These are phyloP conservation scores for Sesamia inferens DNA, from an alignment of 2,888 invertebrate species.

Conservation along the genomic window DNA sequence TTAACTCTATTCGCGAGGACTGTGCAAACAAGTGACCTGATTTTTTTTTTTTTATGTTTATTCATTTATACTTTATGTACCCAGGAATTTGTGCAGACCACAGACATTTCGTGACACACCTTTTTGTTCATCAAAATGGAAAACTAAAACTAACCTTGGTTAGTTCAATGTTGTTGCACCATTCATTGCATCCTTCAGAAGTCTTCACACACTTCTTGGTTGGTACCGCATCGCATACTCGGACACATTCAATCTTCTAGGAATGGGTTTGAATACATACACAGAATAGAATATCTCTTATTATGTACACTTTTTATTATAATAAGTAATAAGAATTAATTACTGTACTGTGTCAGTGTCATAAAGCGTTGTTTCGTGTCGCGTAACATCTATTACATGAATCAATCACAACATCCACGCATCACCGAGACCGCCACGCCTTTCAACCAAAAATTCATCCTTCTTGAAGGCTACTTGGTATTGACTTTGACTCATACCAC, in stretches of 20 bases:
- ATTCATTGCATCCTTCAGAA: too few species aligned
- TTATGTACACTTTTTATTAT: too few species aligned
- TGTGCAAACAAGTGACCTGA: slow-evolving; percentile 7
- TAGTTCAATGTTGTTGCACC: too few species aligned
- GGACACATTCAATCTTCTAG: too few species aligned
- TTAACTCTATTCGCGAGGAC: slow-evolving; percentile 30
- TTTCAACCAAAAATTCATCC: neutral
- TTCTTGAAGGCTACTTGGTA: neutral
- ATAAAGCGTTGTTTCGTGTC: neutral
- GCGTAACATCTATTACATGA: neutral
- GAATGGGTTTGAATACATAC: too few species aligned
- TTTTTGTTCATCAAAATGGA: neutral
- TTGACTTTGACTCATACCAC: neutral
- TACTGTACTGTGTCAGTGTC: too few species aligned
- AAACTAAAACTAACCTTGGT: neutral
- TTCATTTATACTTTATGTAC: neutral
- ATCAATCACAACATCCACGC: too few species aligned
- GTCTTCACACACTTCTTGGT: too few species aligned
- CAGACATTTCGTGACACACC: neutral
- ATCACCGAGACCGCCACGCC: neutral
- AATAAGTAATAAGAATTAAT: too few species aligned
- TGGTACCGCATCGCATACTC: too few species aligned
- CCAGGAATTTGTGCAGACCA: neutral
- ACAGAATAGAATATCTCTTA: too few species aligned
- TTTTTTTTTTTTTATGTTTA: slow-evolving; percentile 5